Evolutionary conservation across 2,113 vertebrate genomes (phyloP).

Genomic region (Diadophis punctatus): DNA sequence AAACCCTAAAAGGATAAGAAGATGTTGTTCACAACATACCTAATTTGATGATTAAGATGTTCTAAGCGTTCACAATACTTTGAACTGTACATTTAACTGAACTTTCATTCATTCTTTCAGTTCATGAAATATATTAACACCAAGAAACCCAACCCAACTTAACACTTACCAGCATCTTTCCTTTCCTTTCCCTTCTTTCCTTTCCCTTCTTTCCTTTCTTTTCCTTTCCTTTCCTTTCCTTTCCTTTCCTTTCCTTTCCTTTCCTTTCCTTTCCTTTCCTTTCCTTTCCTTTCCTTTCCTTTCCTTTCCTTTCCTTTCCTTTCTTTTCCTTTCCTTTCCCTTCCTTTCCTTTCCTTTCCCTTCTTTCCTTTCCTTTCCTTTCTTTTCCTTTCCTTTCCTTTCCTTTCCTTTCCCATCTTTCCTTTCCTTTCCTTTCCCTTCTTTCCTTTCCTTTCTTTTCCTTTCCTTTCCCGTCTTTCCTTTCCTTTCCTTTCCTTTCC

Average conservation of each 20-base stretch:
- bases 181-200: no score
- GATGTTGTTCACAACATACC: neutral
- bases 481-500: no score
- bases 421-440: no score
- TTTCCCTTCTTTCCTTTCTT: no score
- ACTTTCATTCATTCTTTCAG: neutral
- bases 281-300: no score
- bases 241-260: no score
- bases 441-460: no score
- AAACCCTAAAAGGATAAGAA: neutral
- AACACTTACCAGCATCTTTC: neutral
- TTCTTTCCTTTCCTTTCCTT: no score
- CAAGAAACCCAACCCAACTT: neutral
- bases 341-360: no score
- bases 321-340: fast-evolving
- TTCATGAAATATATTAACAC: neutral
- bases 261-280: no score
- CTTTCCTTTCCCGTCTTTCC: no score
- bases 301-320: fast-evolving
- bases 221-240: fast-evolving
- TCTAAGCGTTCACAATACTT: neutral
- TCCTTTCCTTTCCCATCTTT: no score
- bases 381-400: fast-evolving
- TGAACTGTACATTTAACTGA: neutral
- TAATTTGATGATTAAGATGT: neutral